Evolutionary conservation across 1,140 invertebrate genomes (phyloP).

Genomic region (Chironomus tepperi): DNA sequence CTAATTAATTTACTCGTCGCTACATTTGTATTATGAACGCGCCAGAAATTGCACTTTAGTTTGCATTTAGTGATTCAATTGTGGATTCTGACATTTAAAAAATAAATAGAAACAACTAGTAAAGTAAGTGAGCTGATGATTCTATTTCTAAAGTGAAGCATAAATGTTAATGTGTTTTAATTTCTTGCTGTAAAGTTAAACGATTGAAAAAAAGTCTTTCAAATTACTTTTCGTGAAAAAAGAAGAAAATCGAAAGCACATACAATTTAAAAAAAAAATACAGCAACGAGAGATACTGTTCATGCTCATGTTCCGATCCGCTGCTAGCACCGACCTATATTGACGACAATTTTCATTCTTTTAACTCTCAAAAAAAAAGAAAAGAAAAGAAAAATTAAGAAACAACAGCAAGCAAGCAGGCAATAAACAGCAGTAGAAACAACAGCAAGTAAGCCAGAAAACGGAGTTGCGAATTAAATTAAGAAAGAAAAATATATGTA

Average conservation of each 20-base stretch:
- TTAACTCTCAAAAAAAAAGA: conserved; percentile 8
- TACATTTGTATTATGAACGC: background rate
- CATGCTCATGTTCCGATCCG: conserved; percentile 4
- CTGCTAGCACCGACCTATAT: background rate
- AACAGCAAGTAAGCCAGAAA: background rate
- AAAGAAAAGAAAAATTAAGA: background rate
- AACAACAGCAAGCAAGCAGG: background rate
- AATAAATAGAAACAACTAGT: too few relatives aligned
- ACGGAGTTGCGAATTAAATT: conserved; percentile 13
- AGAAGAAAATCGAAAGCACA: background rate
- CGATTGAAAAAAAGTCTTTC: background rate
- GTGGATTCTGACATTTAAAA: too few relatives aligned
- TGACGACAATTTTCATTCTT: background rate
- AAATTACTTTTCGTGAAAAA: background rate
- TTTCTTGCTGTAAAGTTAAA: too few relatives aligned
- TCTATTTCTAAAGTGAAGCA: too few relatives aligned
- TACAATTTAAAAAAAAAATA: background rate
- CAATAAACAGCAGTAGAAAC: background rate
- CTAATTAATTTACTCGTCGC: background rate
- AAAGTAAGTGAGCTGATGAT: too few relatives aligned
- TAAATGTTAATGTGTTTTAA: too few relatives aligned
- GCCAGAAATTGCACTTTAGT: background rate
- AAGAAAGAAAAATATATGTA: background rate
- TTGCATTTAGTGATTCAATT: too few relatives aligned
- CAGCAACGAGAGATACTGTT: background rate